Base-by-base conservation (phyloP, 2,888 invertebrate species). In the Hemicrepidius hirtus region DNA sequence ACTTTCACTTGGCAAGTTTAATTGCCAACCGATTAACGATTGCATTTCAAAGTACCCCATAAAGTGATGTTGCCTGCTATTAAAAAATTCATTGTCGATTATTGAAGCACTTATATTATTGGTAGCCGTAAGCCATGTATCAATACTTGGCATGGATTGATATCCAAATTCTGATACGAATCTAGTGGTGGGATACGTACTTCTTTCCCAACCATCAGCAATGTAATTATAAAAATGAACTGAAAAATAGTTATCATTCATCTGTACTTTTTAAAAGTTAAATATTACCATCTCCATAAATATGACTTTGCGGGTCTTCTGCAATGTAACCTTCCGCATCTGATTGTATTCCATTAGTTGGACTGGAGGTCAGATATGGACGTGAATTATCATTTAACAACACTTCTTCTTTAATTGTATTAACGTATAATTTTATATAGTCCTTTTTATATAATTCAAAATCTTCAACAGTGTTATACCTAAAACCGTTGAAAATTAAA, bases 121-220 rank as follows among this genome's bases (percentile, higher is more conserved):
- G 0, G 91, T 88, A 0, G 92, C 92, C 13, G 90, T 89, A 49
- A 87, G 83, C 86, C 95, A 88, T 0, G 96, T 92, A 41, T 88
- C 87, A 16, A 92, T 84, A 0, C 94, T 92, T 0, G 98, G 97
- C 76, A 95, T 88, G 0, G 97, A 95, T 86, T 99, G 98, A 77
- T 95, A 94, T 0, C 99, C 99, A 83, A 97, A 99, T 86, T 99
- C 99, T 0, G 99, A 98, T 3, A 94, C 92, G 86, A 99, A 98
- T 80, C 99, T 89, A 0, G 97, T 92, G 10, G 90, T 89, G 0
- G 95, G 95, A 84, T 93, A 97, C 5, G 90, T 92, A 70, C 89
- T 90, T 59, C 91, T 89, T 80, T 94, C 88, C 97, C 97, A 99
- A 65, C 93, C 91, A 81, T 99, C 93, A 21, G 88, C 86, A 0